phyloP scores from a whole-genome alignment of 2,888 invertebrate genomes.

The Troglohyphantes excavatus region DNA sequence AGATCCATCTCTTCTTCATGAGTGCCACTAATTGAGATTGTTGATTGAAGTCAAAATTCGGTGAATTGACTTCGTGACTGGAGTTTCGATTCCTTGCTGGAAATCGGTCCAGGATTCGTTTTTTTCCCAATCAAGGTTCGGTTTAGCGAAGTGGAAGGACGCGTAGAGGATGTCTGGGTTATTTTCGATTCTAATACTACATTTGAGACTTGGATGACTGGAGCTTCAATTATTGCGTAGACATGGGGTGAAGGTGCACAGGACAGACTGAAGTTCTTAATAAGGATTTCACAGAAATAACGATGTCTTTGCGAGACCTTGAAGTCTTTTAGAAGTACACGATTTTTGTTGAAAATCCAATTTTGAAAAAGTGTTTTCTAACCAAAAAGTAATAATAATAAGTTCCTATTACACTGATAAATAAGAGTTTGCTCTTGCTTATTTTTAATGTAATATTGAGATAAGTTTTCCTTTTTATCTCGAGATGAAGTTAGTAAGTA shows the following conservation, averaged over 20 bases:
- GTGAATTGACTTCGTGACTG: slow-evolving; percentile 55
- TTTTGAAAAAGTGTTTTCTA: too few relatives aligned
- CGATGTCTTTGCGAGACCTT: too few relatives aligned
- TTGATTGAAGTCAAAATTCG: slow-evolving; percentile 37
- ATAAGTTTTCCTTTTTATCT: too few relatives aligned
- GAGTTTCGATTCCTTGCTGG: neutral
- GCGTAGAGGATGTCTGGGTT: neutral
- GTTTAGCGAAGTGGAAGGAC: slow-evolving; percentile 15
- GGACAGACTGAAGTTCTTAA: neutral
- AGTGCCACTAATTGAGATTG: slow-evolving; percentile 17
- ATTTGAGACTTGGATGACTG: neutral
- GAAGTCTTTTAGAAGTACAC: too few relatives aligned
- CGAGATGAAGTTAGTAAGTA: too few relatives aligned
- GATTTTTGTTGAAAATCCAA: too few relatives aligned
- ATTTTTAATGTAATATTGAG: too few relatives aligned
- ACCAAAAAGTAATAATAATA: too few relatives aligned
- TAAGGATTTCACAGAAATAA: too few relatives aligned
- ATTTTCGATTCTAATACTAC: slow-evolving; percentile 2
- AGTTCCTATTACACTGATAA: too few relatives aligned
- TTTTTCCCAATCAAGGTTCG: slow-evolving; percentile 12
- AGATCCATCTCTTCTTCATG: neutral
- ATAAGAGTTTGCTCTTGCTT: too few relatives aligned
- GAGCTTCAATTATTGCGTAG: slow-evolving; percentile 19
- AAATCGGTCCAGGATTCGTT: neutral
- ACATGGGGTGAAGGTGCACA: neutral